Base-by-base conservation (phyloP, 2,797 vertebrate species). In the Bradypodion ventrale region DNA sequence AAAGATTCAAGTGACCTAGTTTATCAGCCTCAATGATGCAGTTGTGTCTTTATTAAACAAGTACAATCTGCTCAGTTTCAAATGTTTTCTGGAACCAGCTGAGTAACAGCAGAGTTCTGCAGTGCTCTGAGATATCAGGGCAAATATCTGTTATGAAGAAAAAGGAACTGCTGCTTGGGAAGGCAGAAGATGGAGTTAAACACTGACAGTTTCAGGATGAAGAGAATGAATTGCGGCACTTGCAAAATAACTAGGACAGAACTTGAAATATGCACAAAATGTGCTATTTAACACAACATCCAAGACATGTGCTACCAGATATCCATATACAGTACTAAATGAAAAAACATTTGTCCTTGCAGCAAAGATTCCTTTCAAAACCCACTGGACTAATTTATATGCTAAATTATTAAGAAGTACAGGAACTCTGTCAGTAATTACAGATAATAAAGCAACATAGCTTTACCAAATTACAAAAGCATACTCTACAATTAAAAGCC, bases 341-440 rank as follows among this genome's bases (percentile, higher is more conserved):
- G 23, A 1, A 1, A 9, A 46, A n/a, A 49, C 21, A 35, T 63
- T 80, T 68, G 69, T 68, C 52, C 27, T 37, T 46, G 49, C 42
- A 81, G 49, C 16, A 75, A 81, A 82, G 40, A 75, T 49, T 56
- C 70, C 23, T 78, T 72, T 84, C 75, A 21, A 78, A 84, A 63
- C 66, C n/a, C 40, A 44, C 29, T 60, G 29, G 65, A 37, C 63
- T 40, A 59, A 60, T 77, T 70, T 44, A 60, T 70, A 69, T 72
- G 23, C 25, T 60, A 70, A 27, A 29, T 7, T 27, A 46, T 37
- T 40, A 60, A 78, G 40, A 80, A 78, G 59, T 15, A 65, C 66
- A 76, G 46, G 46, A 32, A 74, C 29, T n/a, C 23, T 69, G 46
- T 46, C 52, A 42, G 72, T 69, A 75, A 75, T 49, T 42, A 75